Evolutionary conservation across 2,113 vertebrate genomes (phyloP).

Genomic region (Corythornis cristatus): DNA sequence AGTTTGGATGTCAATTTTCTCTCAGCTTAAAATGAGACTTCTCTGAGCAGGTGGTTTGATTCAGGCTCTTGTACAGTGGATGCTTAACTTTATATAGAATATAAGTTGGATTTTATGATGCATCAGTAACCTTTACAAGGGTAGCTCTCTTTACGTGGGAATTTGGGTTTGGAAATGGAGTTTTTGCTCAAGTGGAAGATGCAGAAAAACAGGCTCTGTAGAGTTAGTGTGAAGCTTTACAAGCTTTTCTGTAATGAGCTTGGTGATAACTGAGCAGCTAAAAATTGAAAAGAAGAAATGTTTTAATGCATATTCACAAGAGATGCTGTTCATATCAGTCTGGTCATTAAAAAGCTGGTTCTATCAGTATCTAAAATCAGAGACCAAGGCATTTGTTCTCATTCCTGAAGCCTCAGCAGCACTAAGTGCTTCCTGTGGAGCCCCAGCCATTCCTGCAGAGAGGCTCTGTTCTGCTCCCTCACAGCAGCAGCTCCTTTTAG

Average conservation of each 20-base stretch:
- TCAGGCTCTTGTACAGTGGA: background rate
- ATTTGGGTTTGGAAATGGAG: background rate
- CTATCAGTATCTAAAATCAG: background rate
- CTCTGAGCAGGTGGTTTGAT: background rate
- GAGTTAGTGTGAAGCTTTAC: background rate
- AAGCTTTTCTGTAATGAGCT: background rate
- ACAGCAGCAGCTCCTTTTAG: background rate
- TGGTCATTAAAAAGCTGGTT: background rate
- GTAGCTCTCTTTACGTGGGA: background rate
- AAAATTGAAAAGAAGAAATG: background rate
- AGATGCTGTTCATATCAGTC: background rate
- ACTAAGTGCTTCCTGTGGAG: conserved; percentile 33
- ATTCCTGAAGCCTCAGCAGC: conserved; percentile 11
- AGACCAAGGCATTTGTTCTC: background rate
- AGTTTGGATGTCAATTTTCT: background rate
- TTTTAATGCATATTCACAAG: background rate
- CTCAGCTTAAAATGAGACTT: background rate
- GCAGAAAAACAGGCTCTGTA: background rate
- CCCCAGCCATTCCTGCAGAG: background rate
- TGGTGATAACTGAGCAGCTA: background rate
- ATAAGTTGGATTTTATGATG: background rate
- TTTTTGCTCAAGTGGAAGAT: background rate
- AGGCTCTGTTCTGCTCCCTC: background rate
- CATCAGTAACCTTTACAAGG: background rate
- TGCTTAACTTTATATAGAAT: background rate